phyloP scores from a whole-genome alignment of 2,888 invertebrate genomes.

The Strigamia transsilvanica region DNA sequence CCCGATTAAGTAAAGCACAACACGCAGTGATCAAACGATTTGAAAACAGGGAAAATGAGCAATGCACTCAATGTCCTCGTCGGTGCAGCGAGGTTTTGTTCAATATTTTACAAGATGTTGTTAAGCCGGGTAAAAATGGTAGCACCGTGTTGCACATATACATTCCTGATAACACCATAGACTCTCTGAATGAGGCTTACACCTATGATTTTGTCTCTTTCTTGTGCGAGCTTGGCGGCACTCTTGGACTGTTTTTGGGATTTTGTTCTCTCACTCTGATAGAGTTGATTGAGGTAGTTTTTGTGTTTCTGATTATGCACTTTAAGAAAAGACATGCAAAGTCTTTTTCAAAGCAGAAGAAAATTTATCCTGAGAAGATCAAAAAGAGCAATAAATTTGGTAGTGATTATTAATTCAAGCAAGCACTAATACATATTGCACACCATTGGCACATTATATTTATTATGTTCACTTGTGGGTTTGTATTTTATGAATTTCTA shows the following conservation, averaged over 20 bases:
- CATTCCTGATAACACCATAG: conserved; percentile 11
- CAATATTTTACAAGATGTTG: not conserved
- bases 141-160: not conserved
- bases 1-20: not conserved
- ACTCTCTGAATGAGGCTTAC: not conserved
- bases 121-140: not conserved
- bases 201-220: not conserved
- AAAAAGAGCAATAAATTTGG: no score
- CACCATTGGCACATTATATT: no score
- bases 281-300: not conserved
- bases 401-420: no score
- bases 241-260: not conserved
- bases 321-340: not conserved
- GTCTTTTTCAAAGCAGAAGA: not conserved
- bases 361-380: not conserved
- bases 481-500: no score
- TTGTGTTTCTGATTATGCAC: not conserved
- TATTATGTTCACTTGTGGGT: no score
- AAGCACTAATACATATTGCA: no score
- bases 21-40: not conserved
- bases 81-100: conserved; percentile 10
- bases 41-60: not conserved
- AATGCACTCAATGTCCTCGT: not conserved
- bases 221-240: conserved; percentile 2
- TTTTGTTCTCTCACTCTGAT: not conserved